phyloP scores from a whole-genome alignment of 2,113 vertebrate species.

The Calidris pugnax region DNA sequence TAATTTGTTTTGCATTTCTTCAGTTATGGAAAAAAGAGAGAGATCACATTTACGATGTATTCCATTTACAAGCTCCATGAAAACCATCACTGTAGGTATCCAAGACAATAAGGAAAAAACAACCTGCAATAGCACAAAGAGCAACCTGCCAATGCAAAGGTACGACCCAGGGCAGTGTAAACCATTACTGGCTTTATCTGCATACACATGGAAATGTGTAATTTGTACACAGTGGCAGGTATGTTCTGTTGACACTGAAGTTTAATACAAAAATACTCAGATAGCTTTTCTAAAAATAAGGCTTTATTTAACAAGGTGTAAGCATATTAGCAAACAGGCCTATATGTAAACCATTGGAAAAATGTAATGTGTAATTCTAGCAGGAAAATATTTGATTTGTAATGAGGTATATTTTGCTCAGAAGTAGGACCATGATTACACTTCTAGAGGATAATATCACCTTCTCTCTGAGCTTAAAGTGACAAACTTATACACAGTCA shows the following conservation, averaged over 20 bases:
- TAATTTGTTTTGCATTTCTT: neutral
- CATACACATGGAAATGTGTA: neutral
- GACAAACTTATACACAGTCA: neutral
- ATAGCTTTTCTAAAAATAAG: slow-evolving; percentile 15
- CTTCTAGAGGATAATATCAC: neutral
- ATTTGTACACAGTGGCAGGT: neutral
- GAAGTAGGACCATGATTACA: neutral
- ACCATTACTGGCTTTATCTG: neutral
- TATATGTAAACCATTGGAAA: neutral
- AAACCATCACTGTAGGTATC: neutral
- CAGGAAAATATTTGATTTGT: slow-evolving; percentile 13
- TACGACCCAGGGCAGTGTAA: neutral
- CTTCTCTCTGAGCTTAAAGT: slow-evolving; percentile 8
- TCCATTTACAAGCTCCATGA: neutral
- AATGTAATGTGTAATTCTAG: neutral
- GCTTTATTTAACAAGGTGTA: slow-evolving; percentile 31
- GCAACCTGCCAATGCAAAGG: neutral
- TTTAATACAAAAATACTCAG: slow-evolving; percentile 14
- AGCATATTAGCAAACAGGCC: neutral
- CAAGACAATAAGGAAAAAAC: neutral
- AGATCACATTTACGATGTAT: neutral
- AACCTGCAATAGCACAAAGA: neutral
- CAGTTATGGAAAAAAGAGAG: neutral
- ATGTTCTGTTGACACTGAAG: neutral
- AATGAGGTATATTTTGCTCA: slow-evolving; percentile 55